Evolutionary conservation across 2,888 invertebrate species (phyloP), one percentile per base, ranked within the genome.

Genomic region (Sarcophaga carnaria): DNA sequence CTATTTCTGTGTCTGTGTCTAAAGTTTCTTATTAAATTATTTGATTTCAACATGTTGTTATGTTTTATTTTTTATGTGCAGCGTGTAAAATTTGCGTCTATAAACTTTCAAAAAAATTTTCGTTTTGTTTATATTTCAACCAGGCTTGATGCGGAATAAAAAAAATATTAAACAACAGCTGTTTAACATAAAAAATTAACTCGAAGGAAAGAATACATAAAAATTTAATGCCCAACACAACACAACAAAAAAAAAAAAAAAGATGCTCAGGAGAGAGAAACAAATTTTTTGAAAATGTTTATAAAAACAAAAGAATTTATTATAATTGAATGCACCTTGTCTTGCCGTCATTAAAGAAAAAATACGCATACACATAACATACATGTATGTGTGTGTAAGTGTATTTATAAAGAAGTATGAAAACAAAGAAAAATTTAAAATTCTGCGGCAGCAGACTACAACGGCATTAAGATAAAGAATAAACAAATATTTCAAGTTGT

Each of bases 101-200:
- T 37, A 37, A 37, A 37, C 37, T 37, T 37, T 37, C 10, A 1
- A 37, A 37, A 37, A 25, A 1, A 14, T 14, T 37, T 14, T 60
- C 25, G 66, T 77, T 22, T 22, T 77, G 12, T 62, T 60, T 64
- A 37, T 37, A 22, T 70, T 14, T 81, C 66, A 66, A 75, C 66
- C 67, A 64, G 49, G 14, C 80, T 76, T 47, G 45, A 86, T 54
- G n/a, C 3, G 62, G 80, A 75, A 12, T 69, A 74, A 80, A 54
- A 78, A 10, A 79, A 54, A 6, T 22, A 85, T 69, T 54, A 72
- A 71, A 12, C 72, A 79, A 62, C 81, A 82, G 76, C 76, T 84
- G 86, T 67, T 81, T 79, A 79, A 77, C 63, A 72, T 75, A 72
- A 78, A 74, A 74, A 77, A 83, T 79, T 75, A 82, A 79, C 64